Conservation (phyloP, 2,888 invertebrate species). For the Philopedon plagiatum region DNA sequence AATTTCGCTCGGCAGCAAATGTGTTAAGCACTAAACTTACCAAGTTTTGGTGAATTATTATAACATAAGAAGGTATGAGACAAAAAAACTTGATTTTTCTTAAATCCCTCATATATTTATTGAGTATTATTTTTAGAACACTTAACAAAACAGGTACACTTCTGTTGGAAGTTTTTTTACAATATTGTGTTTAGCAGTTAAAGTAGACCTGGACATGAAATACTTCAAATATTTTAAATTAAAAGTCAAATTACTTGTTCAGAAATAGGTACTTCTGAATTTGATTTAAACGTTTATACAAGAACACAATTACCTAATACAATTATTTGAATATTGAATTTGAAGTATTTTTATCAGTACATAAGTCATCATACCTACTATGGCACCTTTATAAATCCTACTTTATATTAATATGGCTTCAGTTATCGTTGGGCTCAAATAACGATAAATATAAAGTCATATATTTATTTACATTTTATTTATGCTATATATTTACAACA, state of each 20-base stretch:
- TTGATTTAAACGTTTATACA: neutral
- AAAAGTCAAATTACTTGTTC: neutral
- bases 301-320: neutral
- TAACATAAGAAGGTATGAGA: neutral
- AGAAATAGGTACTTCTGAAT: neutral
- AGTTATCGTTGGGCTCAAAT: conserved; percentile 59
- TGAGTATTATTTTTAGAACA: conserved; percentile 40
- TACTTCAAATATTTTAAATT: conserved; percentile 6
- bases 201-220: neutral
- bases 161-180: conserved; percentile 39
- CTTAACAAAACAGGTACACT: conserved; percentile 46
- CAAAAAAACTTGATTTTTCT: neutral
- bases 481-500: conserved; percentile 34
- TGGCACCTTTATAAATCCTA: neutral
- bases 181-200: conserved; percentile 9
- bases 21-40: too few species aligned
- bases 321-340: neutral
- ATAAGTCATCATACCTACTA: neutral
- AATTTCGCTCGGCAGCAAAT: too few species aligned
- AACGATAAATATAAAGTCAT: conserved; percentile 38
- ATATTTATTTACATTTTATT: conserved; percentile 18
- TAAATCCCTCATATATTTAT: conserved; percentile 18
- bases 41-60: too few species aligned
- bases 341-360: conserved; percentile 14
- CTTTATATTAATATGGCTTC: conserved; percentile 47